phyloP scores from a whole-genome alignment of 2,888 invertebrate species.

The Leucophenga maculata region DNA sequence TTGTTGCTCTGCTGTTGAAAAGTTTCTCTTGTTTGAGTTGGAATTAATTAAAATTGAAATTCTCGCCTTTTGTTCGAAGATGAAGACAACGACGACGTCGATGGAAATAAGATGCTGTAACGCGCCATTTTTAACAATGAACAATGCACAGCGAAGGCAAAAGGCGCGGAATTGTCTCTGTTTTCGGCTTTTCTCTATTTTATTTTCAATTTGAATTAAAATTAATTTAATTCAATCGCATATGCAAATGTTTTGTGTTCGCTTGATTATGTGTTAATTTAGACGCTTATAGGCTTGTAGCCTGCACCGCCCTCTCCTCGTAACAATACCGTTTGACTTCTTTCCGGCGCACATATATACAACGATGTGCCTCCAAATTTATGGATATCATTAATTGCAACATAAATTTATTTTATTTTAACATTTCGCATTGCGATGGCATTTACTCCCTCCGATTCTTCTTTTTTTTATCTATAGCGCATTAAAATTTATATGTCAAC shows the following conservation, averaged over 20 bases:
- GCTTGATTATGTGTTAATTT: slow-evolving; percentile 66
- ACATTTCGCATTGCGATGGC: slow-evolving; percentile 55
- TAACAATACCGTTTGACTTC: slow-evolving; percentile 35
- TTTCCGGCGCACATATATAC: slow-evolving; percentile 56
- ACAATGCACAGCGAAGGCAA: slow-evolving; percentile 14
- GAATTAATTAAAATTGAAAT: slow-evolving; percentile 59
- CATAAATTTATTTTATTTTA: slow-evolving; percentile 66
- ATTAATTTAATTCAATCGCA: slow-evolving; percentile 60
- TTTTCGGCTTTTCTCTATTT: slow-evolving; percentile 5
- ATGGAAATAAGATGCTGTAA: slow-evolving; percentile 37
- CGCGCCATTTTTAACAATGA: slow-evolving; percentile 40
- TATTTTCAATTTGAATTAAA: slow-evolving; percentile 42
- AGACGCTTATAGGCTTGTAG: slow-evolving; percentile 6
- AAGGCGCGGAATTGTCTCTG: background rate
- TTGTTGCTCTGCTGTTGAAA: slow-evolving; percentile 38
- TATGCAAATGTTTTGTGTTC: slow-evolving; percentile 62
- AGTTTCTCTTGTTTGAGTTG: slow-evolving; percentile 40
- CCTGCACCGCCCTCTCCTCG: slow-evolving; percentile 17
- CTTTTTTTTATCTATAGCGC: slow-evolving; percentile 53
- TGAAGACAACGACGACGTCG: background rate
- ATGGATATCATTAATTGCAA: slow-evolving; percentile 62
- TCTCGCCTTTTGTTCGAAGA: slow-evolving; percentile 1
- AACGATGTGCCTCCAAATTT: slow-evolving; percentile 48
- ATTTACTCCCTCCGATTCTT: background rate
- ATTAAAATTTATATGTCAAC: slow-evolving; percentile 59